Conservation (phyloP, 2,113 vertebrate species). For the Zeus faber region DNA sequence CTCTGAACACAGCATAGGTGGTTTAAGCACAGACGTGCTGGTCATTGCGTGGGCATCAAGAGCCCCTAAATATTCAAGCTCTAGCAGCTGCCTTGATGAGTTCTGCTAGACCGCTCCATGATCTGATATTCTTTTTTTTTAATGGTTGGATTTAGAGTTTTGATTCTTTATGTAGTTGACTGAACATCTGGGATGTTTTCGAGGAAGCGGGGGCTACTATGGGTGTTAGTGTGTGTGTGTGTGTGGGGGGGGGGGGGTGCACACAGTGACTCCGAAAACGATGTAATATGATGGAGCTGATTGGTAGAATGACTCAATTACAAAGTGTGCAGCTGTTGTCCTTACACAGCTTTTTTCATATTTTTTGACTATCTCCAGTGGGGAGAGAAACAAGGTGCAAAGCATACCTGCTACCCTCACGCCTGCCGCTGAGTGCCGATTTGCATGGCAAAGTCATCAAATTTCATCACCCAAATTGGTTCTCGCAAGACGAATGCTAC, state of each 20-base stretch:
- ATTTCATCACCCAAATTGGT: neutral
- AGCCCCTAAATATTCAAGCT: neutral
- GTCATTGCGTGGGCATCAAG: neutral
- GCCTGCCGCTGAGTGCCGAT: conserved; percentile 4
- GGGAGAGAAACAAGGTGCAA: too few species aligned
- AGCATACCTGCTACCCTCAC: too few species aligned
- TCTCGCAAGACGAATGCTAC: neutral
- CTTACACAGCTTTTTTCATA: neutral
- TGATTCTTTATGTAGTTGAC: neutral
- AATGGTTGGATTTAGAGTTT: neutral
- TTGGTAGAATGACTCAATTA: conserved; percentile 9
- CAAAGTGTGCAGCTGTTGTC: conserved; percentile 11
- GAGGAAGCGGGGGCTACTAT: conserved; percentile 4
- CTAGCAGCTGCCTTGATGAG: neutral
- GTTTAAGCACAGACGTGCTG: too few species aligned
- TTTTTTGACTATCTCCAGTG: too few species aligned
- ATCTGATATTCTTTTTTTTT: neutral
- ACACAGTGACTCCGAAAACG: neutral
- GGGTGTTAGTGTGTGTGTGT: too few species aligned
- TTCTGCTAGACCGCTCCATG: neutral
- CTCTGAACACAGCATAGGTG: neutral
- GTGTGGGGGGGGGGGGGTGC: conserved; percentile 12
- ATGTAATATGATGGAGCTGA: conserved; percentile 8
- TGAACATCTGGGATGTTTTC: conserved; percentile 6
- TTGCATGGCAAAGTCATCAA: neutral